Base-by-base conservation (phyloP, 2,888 invertebrate genomes). In the Acleris holmiana region DNA sequence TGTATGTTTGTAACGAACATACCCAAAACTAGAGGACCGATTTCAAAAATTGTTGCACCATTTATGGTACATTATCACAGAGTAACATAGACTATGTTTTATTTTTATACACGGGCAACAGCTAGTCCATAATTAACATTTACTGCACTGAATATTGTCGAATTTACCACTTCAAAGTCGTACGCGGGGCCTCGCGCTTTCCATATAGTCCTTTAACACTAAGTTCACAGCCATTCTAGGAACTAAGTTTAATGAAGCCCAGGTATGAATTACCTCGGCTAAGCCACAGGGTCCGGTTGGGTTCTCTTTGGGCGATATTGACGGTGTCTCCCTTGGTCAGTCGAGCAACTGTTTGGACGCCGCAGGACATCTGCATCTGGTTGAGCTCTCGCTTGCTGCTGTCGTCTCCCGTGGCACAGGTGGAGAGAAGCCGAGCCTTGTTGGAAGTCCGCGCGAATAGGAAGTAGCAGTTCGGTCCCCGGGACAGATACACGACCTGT, bases 231-330 rank as follows among this genome's bases (percentile, higher is more conserved):
- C 83, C 82, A 66, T 66, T 63, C 79, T 87, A 91, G 84, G 90
- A 86, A 83, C 86, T 85, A 73, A 92, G 80, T 84, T 91, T 91
- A 6, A 91, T 78, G 59, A 92, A 89, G 2, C 91, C 91, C 63
- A 91, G 75, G 77, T 87, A 90, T 3, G 86, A 82, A 72, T 88
- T 87, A 0, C 91, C 91, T 0, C 83, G 84, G 67, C 81, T 65
- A 0, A 91, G 81, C 83, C 85, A 86, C 15, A 92, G 74, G 1
- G 86, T 90, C 35, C 86, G 76, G 75, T 91, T 88, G 0, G 75
- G 83, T 71, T 92, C 92, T 15, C 91, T 73, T 54, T 90, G 91
- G 0, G 86, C 82, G 13, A 91, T 70, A 69, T 86, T 88, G 47
- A 92, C 77, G 0, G 71, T 76, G 71, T 91, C 91, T 2, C 85